A percentile compares a stretch with the other conserved stretches of the same genome.
These are phyloP conservation scores for Rhombomys opimus DNA, from an alignment of 2,113 vertebrate genomes.

Conservation along the genomic window DNA sequence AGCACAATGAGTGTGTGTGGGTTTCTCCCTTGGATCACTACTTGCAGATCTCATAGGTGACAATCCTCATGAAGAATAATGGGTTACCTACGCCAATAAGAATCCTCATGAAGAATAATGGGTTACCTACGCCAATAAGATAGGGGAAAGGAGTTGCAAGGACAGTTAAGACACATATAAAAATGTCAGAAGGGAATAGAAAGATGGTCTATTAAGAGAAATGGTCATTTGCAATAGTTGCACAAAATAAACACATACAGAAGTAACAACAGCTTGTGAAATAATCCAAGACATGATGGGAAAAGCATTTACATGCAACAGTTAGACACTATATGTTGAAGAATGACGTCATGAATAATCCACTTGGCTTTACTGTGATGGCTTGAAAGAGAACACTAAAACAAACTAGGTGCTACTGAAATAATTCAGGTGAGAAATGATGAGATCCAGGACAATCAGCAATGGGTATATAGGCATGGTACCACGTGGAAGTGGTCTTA, in stretches of 20 bases:
- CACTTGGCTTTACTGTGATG: background rate
- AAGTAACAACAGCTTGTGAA: background rate
- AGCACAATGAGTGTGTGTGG: background rate
- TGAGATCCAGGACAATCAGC: background rate
- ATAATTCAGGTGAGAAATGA: slow-evolving; percentile 22
- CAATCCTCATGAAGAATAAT: background rate
- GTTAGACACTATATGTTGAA: background rate
- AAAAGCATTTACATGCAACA: background rate
- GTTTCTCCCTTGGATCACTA: background rate
- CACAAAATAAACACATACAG: background rate
- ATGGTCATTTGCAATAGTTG: background rate
- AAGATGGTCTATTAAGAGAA: background rate
- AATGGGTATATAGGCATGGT: background rate
- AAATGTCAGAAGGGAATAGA: background rate
- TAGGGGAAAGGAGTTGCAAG: background rate
- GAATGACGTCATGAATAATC: background rate
- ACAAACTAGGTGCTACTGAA: background rate
- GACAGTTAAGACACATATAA: slow-evolving; percentile 37
- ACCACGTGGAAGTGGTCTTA: background rate
- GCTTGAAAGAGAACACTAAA: background rate
- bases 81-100: background rate
- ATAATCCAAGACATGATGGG: background rate
- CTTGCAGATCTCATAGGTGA: background rate
- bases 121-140: background rate
- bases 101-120: background rate